Conservation (phyloP, 37 sponge, comb jelly and placozoan genomes). For the Beroe ovata region DNA sequence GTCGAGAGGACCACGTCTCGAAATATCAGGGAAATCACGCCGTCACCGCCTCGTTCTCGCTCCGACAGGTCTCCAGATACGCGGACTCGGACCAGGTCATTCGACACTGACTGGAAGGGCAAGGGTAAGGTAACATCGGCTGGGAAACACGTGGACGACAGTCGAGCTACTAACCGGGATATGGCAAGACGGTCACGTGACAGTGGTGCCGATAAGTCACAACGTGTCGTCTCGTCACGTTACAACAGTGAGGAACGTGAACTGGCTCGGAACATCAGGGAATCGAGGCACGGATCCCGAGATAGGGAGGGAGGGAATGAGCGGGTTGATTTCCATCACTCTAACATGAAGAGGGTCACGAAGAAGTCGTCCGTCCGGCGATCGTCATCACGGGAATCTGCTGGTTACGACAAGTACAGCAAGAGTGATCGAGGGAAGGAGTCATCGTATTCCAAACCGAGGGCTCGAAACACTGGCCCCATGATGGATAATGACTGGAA, state of each 20-base stretch:
- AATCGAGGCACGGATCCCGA: slow-evolving; percentile 25
- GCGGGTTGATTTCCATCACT: slow-evolving; percentile 41
- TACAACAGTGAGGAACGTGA: slow-evolving; percentile 57
- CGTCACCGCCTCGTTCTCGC: slow-evolving; percentile 2
- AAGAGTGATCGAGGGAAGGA: background rate
- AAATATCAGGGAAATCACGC: slow-evolving; percentile 16
- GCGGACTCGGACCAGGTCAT: background rate
- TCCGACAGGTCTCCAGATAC: background rate
- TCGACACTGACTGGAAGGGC: slow-evolving; percentile 48
- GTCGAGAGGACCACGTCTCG: slow-evolving; percentile 25
- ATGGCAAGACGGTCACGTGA: background rate
- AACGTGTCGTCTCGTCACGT: slow-evolving; percentile 10
- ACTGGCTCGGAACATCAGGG: slow-evolving; percentile 29
- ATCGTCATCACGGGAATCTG: background rate
- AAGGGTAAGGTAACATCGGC: slow-evolving; percentile 12
- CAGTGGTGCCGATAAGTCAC: background rate
- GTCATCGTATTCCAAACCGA: background rate
- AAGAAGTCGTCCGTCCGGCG: background rate
- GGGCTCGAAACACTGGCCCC: background rate
- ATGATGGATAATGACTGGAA: slow-evolving; percentile 50
- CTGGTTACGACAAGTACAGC: slow-evolving; percentile 2
- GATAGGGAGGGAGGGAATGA: background rate
- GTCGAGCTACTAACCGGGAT: background rate
- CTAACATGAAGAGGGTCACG: slow-evolving; percentile 33
- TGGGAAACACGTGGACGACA: slow-evolving; percentile 1